Evolutionary conservation across 1,140 invertebrate species (phyloP), one percentile per base, ranked within the genome.

Genomic region (Ectropis grisescens): DNA sequence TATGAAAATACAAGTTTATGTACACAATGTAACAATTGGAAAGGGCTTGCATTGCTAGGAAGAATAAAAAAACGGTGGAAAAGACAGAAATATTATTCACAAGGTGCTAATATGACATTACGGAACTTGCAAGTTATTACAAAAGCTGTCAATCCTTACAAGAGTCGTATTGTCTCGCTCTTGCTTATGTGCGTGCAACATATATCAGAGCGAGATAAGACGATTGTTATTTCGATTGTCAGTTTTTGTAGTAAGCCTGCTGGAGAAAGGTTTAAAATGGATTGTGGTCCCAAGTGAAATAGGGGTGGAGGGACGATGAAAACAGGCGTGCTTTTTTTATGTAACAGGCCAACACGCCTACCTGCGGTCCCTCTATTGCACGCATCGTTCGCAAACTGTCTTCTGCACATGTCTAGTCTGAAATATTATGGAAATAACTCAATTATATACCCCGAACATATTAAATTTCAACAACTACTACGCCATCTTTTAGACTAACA

Each of bases 331-430:
- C 76, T 75, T 58, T 58, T 40, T 26, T 37, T 55, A 38, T 42
- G 43, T 49, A 52, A 65, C 29, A 58, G 52, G 52, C 58, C 56
- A 58, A 67, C 71, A 78, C 76, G 88, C 86, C 85, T 94, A 96
- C 94, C 95, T 94, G 95, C 95, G 61, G 95, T 97, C 85, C 95
- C 95, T 87, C 94, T 90, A 90, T 97, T 97, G 92, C 95, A 97
- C 84, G 91, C 90, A 85, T 95, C 94, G 87, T 91, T 92, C 79
- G 92, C 89, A 87, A 93, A 94, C 86, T 94, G 91, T 85, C 94
- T 88, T 86, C 95, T 91, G 91, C 95, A 97, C 95, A 97, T 97
- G 91, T 97, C 95, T 89, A 97, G 93, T 94, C 94, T 96, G 93
- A 83, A 81, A 81, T 47, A 35, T 55, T 45, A 71, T 45, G 50